Conservation (phyloP, 2,888 invertebrate genomes). For the Omphaloscelis lunosa region DNA sequence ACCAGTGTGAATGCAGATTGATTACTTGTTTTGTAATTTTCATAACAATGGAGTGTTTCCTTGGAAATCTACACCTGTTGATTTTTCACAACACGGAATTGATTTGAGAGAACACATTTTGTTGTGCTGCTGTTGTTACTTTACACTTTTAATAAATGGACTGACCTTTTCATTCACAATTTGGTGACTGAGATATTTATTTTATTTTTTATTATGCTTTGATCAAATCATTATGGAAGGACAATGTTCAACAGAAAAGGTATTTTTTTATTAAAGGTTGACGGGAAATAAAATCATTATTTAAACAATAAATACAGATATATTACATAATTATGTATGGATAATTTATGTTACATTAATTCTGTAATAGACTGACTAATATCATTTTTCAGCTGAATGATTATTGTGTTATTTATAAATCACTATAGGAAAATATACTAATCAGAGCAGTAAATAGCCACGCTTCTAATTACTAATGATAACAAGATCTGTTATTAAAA, state of each 20-base stretch:
- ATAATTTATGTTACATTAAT: too few relatives aligned
- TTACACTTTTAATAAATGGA: not conserved
- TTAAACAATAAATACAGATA: not conserved
- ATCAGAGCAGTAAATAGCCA: too few relatives aligned
- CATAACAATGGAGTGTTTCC: slow-evolving; percentile 70
- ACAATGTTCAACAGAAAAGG: not conserved
- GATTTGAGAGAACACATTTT: slow-evolving; percentile 19
- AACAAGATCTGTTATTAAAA: too few relatives aligned
- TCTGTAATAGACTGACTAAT: too few relatives aligned
- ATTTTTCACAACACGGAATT: slow-evolving; percentile 25
- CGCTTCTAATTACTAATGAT: too few relatives aligned
- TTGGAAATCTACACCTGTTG: slow-evolving; percentile 60
- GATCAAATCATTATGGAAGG: not conserved
- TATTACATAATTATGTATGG: not conserved
- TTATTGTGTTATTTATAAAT: too few relatives aligned
- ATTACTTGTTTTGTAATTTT: slow-evolving; percentile 55
- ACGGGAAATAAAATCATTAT: not conserved
- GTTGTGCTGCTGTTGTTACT: not conserved
- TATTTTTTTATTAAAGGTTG: not conserved
- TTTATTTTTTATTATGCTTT: not conserved
- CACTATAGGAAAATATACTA: too few relatives aligned
- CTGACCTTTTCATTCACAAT: not conserved
- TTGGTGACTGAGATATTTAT: too few relatives aligned
- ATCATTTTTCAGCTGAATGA: too few relatives aligned
- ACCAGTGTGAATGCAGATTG: slow-evolving; percentile 29